Evolutionary conservation across 2,113 vertebrate species (phyloP).

Genomic region (Chascanopsetta lugubris): DNA sequence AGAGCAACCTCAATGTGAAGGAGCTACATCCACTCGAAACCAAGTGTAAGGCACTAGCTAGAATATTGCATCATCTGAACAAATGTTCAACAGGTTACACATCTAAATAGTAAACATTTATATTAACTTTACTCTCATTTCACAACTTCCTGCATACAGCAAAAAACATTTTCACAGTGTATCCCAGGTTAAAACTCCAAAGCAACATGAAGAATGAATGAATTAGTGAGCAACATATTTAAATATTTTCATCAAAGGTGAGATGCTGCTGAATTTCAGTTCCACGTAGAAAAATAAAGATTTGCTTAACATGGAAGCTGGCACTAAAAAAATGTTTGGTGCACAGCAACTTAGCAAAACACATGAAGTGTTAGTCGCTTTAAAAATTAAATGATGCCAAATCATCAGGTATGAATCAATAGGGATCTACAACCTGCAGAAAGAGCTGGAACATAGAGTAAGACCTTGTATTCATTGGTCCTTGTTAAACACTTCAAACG

Average conservation of each 20-base stretch:
- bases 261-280: not conserved
- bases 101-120: not conserved
- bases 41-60: conserved; percentile 1
- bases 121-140: not conserved
- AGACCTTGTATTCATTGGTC: conserved; percentile 7
- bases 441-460: not conserved
- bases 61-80: not conserved
- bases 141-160: not conserved
- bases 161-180: conserved; percentile 27
- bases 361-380: not conserved
- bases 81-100: not conserved
- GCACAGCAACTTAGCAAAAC: not conserved
- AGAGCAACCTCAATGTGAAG: not conserved
- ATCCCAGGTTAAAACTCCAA: not conserved
- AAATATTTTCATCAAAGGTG: not conserved
- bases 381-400: not conserved
- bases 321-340: not conserved
- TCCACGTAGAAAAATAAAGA: not conserved
- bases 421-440: not conserved
- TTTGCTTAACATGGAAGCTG: not conserved
- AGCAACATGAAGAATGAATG: not conserved
- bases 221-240: not conserved
- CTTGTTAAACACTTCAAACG: conserved; percentile 19
- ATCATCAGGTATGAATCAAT: not conserved
- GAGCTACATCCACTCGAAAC: not conserved